phyloP scores from a whole-genome alignment of 2,888 invertebrate genomes.

The Lamellibrachia satsuma region DNA sequence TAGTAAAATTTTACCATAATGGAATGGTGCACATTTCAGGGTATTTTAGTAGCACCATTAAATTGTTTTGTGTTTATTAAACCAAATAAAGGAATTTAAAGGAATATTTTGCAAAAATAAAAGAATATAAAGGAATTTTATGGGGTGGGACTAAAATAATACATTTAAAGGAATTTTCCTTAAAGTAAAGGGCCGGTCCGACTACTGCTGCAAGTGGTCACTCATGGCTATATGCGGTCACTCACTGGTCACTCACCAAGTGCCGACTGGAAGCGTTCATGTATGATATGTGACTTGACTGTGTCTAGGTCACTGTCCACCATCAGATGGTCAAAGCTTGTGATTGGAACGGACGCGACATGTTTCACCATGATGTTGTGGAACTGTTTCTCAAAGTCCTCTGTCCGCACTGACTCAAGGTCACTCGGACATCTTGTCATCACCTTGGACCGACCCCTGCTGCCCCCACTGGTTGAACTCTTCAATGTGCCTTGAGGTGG shows the following conservation, averaged over 20 bases:
- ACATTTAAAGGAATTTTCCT: too few relatives aligned
- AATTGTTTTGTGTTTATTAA: too few relatives aligned
- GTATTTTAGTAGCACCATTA: too few relatives aligned
- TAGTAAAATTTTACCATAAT: too few relatives aligned
- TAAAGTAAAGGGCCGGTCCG: too few relatives aligned
- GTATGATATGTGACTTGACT: conserved; percentile 37
- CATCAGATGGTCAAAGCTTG: conserved; percentile 38
- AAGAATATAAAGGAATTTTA: too few relatives aligned
- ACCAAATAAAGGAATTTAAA: too few relatives aligned
- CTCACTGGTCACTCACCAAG: conserved; percentile 30
- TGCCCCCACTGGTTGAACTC: neutral
- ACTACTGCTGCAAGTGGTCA: neutral
- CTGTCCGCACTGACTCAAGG: conserved; percentile 50
- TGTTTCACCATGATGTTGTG: conserved; percentile 44
- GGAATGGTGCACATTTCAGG: too few relatives aligned
- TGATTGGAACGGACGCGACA: conserved; percentile 39
- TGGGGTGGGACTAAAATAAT: too few relatives aligned
- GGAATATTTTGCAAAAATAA: too few relatives aligned
- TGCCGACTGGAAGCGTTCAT: conserved; percentile 34
- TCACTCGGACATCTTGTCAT: conserved; percentile 42
- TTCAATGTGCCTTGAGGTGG: neutral
- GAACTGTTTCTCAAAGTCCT: conserved; percentile 51
- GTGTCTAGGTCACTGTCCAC: conserved; percentile 43
- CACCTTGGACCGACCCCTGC: neutral
- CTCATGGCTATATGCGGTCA: neutral